Percentiles rank a stretch among this genome's conserved stretches.
phyloP scores from a whole-genome alignment of 2,888 invertebrate species.

The Caenorhabditis sulstoni region DNA sequence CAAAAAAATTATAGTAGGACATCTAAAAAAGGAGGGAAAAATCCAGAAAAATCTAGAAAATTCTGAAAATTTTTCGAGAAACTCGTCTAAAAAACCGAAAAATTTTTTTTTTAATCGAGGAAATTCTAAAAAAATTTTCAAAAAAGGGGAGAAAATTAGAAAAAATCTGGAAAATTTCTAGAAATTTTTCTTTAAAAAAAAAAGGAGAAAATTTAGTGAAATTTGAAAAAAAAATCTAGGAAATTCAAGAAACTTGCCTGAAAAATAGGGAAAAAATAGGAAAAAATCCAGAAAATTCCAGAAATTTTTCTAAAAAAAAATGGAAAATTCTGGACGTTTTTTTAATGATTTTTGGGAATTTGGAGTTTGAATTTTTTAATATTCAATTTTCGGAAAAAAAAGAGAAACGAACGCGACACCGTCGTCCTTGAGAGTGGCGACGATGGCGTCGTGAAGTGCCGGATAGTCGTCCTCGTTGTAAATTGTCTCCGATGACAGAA shows the following conservation, averaged over 20 bases:
- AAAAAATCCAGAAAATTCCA: background rate
- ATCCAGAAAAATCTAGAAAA: background rate
- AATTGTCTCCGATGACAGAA: constrained; percentile 94
- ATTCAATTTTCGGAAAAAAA: background rate
- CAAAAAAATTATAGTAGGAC: no score
- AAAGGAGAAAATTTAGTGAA: background rate
- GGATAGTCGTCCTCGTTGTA: constrained; percentile 87
- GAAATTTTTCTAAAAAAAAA: background rate
- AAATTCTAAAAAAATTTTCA: background rate
- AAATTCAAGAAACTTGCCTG: no score
- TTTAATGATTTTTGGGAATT: background rate
- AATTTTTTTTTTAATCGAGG: no score
- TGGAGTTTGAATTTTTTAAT: background rate
- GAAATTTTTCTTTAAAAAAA: constrained; percentile 35
- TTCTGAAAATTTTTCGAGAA: background rate
- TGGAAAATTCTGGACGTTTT: background rate
- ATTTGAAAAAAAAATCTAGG: background rate
- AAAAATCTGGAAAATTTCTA: background rate
- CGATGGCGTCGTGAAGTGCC: constrained; percentile 86
- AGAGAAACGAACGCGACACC: constrained; percentile 82
- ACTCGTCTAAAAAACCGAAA: constrained; percentile 30
- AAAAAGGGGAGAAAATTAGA: background rate
- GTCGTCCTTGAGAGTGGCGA: constrained; percentile 84
- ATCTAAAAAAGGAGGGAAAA: background rate
- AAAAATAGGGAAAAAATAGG: background rate